Evolutionary conservation across 53 echinoderm and acorn worm genomes (phyloP).

Genomic region (Temnopleurus reevesii): DNA sequence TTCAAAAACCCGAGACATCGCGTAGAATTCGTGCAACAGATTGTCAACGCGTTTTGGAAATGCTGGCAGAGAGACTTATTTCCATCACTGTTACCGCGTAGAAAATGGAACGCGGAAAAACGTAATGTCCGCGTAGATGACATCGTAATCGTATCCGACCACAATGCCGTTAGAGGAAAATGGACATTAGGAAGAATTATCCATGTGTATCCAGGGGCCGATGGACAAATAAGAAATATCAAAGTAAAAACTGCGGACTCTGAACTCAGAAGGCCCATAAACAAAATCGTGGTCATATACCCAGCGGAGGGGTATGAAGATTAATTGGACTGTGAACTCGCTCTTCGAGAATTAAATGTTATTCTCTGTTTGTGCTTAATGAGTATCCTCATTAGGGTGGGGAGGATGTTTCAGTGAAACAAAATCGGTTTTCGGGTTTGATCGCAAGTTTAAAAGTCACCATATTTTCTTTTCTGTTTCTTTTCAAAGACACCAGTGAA

Average conservation of each 20-base stretch:
- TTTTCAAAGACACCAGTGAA: no score
- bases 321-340: no score
- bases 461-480: no score
- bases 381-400: no score
- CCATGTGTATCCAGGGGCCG: conserved; percentile 69
- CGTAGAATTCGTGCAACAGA: conserved; percentile 67
- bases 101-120: conserved; percentile 67
- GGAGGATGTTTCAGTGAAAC: no score
- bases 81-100: conserved; percentile 58
- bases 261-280: conserved; percentile 58
- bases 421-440: no score
- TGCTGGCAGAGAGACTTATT: conserved; percentile 60
- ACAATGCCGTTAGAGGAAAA: conserved; percentile 47
- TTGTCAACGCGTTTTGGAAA: conserved; percentile 66
- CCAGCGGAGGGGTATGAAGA: no score
- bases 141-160: conserved; percentile 59
- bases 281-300: conserved; percentile 61
- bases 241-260: conserved; percentile 54
- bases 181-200: conserved; percentile 63
- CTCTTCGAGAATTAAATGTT: no score
- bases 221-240: conserved; percentile 59
- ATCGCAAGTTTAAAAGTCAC: no score
- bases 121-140: conserved; percentile 71
- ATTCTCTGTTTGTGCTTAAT: no score
- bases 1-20: conserved; percentile 62